These are phyloP conservation scores for Chascanopsetta lugubris DNA, from an alignment of 2,113 vertebrate species.

Conservation along the genomic window DNA sequence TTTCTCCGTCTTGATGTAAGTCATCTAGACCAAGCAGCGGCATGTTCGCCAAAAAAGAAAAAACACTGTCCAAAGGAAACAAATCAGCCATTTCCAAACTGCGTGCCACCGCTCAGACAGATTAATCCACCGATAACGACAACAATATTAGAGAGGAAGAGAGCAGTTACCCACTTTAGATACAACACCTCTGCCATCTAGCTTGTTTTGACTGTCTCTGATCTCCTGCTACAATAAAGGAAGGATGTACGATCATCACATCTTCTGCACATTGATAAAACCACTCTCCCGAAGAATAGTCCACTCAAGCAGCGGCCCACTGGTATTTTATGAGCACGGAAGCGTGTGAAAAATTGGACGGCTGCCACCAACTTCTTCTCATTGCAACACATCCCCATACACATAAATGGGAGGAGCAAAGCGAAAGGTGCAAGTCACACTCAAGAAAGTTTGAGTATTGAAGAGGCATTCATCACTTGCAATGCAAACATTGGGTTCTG, in stretches of 20 bases:
- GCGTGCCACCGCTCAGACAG: constrained; percentile 60
- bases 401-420: constrained; percentile 34
- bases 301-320: constrained; percentile 34
- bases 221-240: constrained; percentile 68
- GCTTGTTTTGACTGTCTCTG: constrained; percentile 79
- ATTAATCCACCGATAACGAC: constrained; percentile 72
- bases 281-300: constrained; percentile 41
- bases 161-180: constrained; percentile 54
- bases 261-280: constrained; percentile 28
- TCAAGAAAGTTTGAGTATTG: constrained; percentile 44
- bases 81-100: constrained; percentile 77
- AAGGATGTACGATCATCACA: constrained; percentile 52
- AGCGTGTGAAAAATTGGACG: constrained; percentile 64
- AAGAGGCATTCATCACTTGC: constrained; percentile 60
- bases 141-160: constrained; percentile 57
- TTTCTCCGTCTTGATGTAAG: constrained; percentile 54
- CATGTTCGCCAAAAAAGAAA: constrained; percentile 44
- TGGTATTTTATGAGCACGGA: constrained; percentile 57
- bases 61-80: constrained; percentile 58
- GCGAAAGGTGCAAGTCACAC: constrained; percentile 50
- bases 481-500: constrained; percentile 51
- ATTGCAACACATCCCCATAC: constrained; percentile 36
- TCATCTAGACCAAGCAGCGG: constrained; percentile 53
- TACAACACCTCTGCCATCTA: constrained; percentile 46
- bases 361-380: constrained; percentile 23